These are phyloP conservation scores for Notoglanidium macrostoma DNA, from an alignment of 2,797 vertebrate species.

Conservation along the genomic window DNA sequence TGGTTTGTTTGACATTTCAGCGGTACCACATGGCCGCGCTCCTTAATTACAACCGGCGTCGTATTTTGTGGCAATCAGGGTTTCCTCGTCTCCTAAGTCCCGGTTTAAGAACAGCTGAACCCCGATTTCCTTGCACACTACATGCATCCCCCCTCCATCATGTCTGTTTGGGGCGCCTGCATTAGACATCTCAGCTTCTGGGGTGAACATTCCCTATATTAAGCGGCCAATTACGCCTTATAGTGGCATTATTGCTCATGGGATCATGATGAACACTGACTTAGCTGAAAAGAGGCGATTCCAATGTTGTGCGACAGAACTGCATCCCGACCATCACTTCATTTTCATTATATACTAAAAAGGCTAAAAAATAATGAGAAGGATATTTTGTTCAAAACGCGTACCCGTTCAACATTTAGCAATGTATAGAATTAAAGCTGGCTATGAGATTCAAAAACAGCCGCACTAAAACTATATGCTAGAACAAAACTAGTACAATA, in stretches of 20 bases:
- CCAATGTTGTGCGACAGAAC: not conserved
- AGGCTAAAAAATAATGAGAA: not conserved
- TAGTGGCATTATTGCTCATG: constrained; percentile 38
- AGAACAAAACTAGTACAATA: not conserved
- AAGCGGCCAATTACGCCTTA: constrained; percentile 43
- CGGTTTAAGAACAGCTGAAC: constrained; percentile 30
- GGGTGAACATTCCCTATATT: constrained; percentile 28
- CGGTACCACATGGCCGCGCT: constrained; percentile 72
- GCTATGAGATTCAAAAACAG: not conserved
- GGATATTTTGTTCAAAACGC: not conserved
- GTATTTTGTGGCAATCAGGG: constrained; percentile 46
- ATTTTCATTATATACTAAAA: not conserved
- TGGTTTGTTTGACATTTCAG: constrained; percentile 75
- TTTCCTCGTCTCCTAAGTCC: constrained; percentile 39
- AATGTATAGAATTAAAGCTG: not conserved
- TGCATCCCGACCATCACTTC: not conserved
- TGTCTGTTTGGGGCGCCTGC: not conserved
- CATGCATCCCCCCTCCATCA: not conserved
- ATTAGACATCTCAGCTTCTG: constrained; percentile 1
- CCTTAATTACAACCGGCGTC: constrained; percentile 65
- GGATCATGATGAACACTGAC: constrained; percentile 42
- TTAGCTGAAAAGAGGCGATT: not conserved
- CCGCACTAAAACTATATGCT: not conserved
- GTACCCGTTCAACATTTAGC: not conserved
- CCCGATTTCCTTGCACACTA: constrained; percentile 27